These are phyloP conservation scores for Ernsta delagoae DNA, from an alignment of 2,888 invertebrate genomes.

Conservation along the genomic window DNA sequence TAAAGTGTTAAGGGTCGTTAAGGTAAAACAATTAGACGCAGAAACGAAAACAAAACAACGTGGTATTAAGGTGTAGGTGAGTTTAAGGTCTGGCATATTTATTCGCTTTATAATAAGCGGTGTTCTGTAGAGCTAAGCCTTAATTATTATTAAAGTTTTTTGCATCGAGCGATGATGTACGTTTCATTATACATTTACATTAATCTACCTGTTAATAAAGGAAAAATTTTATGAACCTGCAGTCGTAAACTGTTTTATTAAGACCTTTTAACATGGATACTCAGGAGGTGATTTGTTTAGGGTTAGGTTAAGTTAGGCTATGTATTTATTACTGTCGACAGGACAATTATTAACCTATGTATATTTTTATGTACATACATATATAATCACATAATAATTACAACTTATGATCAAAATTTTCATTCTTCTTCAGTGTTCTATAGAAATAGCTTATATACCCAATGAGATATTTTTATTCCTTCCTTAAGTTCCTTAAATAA, in stretches of 20 bases:
- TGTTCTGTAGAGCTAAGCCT: slow-evolving; percentile 16
- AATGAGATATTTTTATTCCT: too few species aligned
- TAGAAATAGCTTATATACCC: too few species aligned
- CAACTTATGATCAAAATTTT: too few species aligned
- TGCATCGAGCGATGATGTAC: slow-evolving; percentile 21
- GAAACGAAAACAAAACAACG: slow-evolving; percentile 12
- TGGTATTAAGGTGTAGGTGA: slow-evolving; percentile 13
- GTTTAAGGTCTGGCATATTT: slow-evolving; percentile 16
- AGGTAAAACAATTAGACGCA: neutral
- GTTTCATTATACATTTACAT: slow-evolving; percentile 14
- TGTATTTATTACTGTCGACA: too few species aligned
- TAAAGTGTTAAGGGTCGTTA: too few species aligned
- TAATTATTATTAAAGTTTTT: slow-evolving; percentile 34
- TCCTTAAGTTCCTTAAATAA: too few species aligned
- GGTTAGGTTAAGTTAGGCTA: too few species aligned
- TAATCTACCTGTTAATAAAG: slow-evolving; percentile 36
- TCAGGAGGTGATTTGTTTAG: neutral
- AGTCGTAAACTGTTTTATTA: slow-evolving; percentile 7
- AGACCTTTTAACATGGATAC: neutral
- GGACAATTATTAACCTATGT: too few species aligned
- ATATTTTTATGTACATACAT: too few species aligned
- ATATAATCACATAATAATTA: too few species aligned
- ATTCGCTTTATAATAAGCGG: slow-evolving; percentile 16
- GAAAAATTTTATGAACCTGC: slow-evolving; percentile 5
- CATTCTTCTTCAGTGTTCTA: too few species aligned